Percentiles rank a stretch among this genome's conserved stretches.
phyloP scores from a whole-genome alignment of 2,797 vertebrate species.

The Epinephelus malabaricus region DNA sequence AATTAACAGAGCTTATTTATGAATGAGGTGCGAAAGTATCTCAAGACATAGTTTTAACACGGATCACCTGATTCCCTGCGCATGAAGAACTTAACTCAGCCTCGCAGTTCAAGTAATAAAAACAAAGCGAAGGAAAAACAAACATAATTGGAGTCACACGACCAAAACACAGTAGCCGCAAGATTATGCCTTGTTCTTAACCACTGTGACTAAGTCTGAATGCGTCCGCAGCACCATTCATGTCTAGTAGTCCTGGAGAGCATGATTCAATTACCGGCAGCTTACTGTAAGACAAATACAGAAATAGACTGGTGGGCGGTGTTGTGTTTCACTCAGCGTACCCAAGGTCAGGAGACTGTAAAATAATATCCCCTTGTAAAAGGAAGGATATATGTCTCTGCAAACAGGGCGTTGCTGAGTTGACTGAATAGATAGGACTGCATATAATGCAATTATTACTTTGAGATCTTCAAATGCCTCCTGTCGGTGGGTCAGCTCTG shows the following conservation, averaged over 20 bases:
- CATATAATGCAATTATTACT: conserved; percentile 48
- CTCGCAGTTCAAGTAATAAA: conserved; percentile 42
- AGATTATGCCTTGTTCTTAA: conserved; percentile 60
- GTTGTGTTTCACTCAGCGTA: conserved; percentile 83
- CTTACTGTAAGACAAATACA: conserved; percentile 85
- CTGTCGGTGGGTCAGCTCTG: conserved; percentile 6
- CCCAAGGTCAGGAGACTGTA: conserved; percentile 85
- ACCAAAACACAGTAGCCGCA: conserved; percentile 56
- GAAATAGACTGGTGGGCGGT: conserved; percentile 82
- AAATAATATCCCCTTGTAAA: conserved; percentile 80
- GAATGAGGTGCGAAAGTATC: conserved; percentile 28
- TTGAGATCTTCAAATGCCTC: conserved; percentile 29
- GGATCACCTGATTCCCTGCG: conserved; percentile 48
- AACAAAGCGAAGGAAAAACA: conserved; percentile 53
- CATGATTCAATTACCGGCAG: conserved; percentile 84
- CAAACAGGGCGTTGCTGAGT: conserved; percentile 75
- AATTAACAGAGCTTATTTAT: conserved; percentile 32
- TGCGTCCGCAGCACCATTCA: conserved; percentile 67
- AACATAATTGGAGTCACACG: conserved; percentile 59
- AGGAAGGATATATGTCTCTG: conserved; percentile 74
- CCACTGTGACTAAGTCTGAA: conserved; percentile 65
- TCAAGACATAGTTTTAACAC: conserved; percentile 34
- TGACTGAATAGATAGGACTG: conserved; percentile 59
- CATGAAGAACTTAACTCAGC: conserved; percentile 3
- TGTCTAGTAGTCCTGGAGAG: conserved; percentile 72